Evolutionary conservation across 2,113 vertebrate genomes (phyloP).

Genomic region (Tiliqua scincoides): DNA sequence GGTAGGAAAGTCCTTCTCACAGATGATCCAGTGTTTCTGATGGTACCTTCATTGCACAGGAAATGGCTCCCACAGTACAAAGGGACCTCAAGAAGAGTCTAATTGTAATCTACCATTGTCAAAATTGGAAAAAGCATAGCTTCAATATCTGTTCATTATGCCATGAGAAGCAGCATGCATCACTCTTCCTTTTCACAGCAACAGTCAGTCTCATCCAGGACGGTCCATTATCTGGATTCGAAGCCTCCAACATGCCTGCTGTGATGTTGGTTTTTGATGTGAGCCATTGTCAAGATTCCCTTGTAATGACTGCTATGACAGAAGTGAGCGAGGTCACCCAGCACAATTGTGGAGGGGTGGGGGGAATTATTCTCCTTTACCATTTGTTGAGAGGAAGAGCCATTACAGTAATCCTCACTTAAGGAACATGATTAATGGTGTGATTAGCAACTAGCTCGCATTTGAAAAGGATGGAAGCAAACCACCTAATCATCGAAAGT

Average conservation of each 20-base stretch:
- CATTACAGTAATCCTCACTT: conserved; percentile 27
- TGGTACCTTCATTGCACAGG: not conserved
- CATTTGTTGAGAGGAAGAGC: conserved; percentile 25
- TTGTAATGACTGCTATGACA: conserved; percentile 17
- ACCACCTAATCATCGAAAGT: conserved; percentile 32
- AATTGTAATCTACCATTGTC: not conserved
- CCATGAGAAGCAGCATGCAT: not conserved
- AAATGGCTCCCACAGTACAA: not conserved
- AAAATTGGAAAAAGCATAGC: not conserved
- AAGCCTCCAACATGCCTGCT: not conserved
- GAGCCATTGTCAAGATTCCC: conserved; percentile 1
- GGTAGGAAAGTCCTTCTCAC: not conserved
- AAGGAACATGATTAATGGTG: conserved; percentile 33
- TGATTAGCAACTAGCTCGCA: conserved; percentile 29
- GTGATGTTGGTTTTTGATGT: not conserved
- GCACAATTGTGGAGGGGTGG: not conserved
- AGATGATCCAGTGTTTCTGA: not conserved
- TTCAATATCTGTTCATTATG: not conserved
- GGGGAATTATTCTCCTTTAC: conserved; percentile 10
- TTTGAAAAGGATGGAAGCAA: conserved; percentile 33
- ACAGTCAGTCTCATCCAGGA: not conserved
- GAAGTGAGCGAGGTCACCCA: conserved; percentile 15
- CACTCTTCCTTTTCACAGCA: not conserved
- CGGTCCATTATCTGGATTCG: not conserved
- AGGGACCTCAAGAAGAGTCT: not conserved